Evolutionary conservation across 1,140 invertebrate species (phyloP), one percentile per base, ranked within the genome.

Genomic region (Tetragonula clypearis): DNA sequence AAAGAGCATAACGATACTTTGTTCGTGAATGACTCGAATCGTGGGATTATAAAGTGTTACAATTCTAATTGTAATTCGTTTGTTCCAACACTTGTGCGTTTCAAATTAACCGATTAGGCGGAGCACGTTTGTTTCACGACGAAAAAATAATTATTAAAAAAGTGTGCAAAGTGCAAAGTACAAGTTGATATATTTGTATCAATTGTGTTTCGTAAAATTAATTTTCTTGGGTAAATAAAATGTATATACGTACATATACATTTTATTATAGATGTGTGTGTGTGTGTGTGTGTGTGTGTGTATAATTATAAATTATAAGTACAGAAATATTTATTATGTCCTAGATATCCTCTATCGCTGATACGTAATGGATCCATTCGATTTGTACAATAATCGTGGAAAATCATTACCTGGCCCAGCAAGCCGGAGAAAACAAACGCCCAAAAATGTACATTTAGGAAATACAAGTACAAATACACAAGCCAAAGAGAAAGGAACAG

Each of bases 301-400:
- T 30, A 1, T 30, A 69, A 58, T 69, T 58, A n/a, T 35, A 17
- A 41, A 21, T 49, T 49, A 49, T 58, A 77, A 76, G 30, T 69
- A 23, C 35, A 49, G 41, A 68, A 68, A 30, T 55, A 49, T 35
- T 65, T 35, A 15, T 1, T 19, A n/a, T n/a, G 15, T 76, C 14
- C n/a, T 41, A 17, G 9, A 5, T 41, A 62, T 55, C 11, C 30
- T 41, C 30, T 41, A 62, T 55, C 17, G 21, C 9, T 68, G 0
- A 21, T 26, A 3, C 3, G 71, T 69, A 71, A 84, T 84, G 82
- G 78, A 90, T 76, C 30, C 87, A 6, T 53, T 91, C 15, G 84
- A 90, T n/a, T 84, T 92, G 68, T 90, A 87, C n/a, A 81, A 87
- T 58, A 49, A 92, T 15, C 12, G 88, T 76, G 88, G 73, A 55